phyloP scores from a whole-genome alignment of 2,113 vertebrate genomes.

The Hippocampus comes region DNA sequence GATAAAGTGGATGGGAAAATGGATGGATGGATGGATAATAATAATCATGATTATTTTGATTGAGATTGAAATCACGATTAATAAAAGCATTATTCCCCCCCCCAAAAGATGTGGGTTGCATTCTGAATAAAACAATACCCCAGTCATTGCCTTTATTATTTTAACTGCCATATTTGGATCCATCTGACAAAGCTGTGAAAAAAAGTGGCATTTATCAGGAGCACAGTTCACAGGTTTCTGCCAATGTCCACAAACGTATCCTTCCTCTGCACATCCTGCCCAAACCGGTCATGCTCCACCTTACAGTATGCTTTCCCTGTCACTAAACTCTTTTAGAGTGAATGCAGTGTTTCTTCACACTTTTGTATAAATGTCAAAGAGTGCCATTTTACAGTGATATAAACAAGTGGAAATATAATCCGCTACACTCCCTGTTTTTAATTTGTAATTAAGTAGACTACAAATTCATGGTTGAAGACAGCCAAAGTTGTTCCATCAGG shows the following conservation, averaged over 20 bases:
- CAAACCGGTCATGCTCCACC: neutral
- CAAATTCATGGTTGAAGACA: no score
- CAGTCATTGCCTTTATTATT: neutral
- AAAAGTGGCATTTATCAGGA: neutral
- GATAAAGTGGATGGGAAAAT: no score
- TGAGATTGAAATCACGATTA: no score
- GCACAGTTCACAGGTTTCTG: slow-evolving; percentile 6
- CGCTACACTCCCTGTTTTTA: neutral
- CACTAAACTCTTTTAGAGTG: slow-evolving; percentile 1
- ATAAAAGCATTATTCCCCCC: no score
- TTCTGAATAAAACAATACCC: slow-evolving; percentile 1
- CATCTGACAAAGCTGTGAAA: neutral
- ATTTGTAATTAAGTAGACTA: no score
- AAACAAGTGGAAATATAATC: neutral
- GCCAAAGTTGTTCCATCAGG: no score
- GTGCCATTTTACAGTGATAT: neutral
- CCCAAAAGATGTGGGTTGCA: neutral
- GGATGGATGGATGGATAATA: no score
- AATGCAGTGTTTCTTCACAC: neutral
- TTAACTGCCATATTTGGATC: neutral
- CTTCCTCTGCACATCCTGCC: slow-evolving; percentile 39
- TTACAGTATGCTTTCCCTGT: slow-evolving; percentile 35
- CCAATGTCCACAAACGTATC: slow-evolving; percentile 12
- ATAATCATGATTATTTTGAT: no score
- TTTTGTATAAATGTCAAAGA: neutral